Conservation (phyloP, 2,113 vertebrate species). For the Oreamnos americanus region DNA sequence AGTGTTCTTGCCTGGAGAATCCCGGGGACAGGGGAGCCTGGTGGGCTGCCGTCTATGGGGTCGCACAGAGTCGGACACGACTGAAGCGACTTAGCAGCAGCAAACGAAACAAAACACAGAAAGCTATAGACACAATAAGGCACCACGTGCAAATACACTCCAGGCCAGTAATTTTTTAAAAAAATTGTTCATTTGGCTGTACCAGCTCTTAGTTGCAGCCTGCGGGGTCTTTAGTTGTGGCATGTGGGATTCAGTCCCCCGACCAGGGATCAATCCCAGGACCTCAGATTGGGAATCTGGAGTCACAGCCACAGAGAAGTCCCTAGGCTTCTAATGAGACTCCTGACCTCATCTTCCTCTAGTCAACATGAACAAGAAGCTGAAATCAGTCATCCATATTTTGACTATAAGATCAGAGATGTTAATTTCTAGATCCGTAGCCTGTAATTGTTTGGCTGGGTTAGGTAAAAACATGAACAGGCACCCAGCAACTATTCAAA, state of each 20-base stretch:
- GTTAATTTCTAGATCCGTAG: not conserved
- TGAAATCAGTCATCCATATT: constrained; percentile 1
- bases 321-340: not conserved
- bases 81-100: not conserved
- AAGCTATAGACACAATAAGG: not conserved
- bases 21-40: not conserved
- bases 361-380: not conserved
- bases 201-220: not conserved
- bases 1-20: not conserved
- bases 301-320: not conserved
- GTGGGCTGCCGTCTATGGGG: not conserved
- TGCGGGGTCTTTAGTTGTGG: not conserved
- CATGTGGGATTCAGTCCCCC: not conserved
- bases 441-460: not conserved
- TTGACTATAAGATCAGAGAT: not conserved
- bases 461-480: not conserved
- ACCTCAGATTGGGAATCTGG: not conserved
- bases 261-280: not conserved
- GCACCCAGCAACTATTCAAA: not conserved
- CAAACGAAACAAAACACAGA: not conserved
- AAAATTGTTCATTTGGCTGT: not conserved
- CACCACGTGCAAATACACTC: not conserved
- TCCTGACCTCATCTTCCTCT: not conserved
- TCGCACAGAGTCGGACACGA: rapidly evolving
- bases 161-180: not conserved